These are phyloP conservation scores for Umimayanthus chanpuru DNA, from an alignment of 92 coral and sea anemone genomes.

Conservation along the genomic window DNA sequence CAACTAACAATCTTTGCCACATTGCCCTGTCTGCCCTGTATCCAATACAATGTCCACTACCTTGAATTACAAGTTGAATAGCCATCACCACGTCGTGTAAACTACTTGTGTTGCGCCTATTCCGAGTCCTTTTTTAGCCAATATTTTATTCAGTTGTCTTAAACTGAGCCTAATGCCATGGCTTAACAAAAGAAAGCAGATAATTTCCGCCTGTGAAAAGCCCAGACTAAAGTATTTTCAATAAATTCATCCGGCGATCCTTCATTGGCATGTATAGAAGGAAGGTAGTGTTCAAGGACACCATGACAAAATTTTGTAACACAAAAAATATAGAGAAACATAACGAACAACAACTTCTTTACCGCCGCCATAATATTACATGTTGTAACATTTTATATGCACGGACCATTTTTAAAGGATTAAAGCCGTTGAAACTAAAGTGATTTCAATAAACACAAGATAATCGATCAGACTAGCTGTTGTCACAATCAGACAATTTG, in stretches of 20 bases:
- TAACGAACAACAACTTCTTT: not conserved
- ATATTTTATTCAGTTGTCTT: constrained; percentile 31
- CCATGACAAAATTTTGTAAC: not conserved
- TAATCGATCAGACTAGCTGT: too few relatives aligned
- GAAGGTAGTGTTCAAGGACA: constrained; percentile 21
- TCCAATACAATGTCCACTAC: constrained; percentile 56
- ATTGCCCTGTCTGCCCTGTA: constrained; percentile 46
- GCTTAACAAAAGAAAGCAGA: constrained; percentile 29
- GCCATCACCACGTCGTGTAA: constrained; percentile 26
- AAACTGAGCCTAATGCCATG: constrained; percentile 43
- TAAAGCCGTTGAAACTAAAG: too few relatives aligned
- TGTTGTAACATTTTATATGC: too few relatives aligned
- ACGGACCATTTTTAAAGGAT: too few relatives aligned
- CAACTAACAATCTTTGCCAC: constrained; percentile 45
- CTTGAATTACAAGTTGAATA: constrained; percentile 38
- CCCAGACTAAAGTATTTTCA: constrained; percentile 32
- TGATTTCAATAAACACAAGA: too few relatives aligned
- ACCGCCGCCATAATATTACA: constrained; percentile 4
- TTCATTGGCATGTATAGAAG: not conserved
- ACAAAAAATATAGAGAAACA: not conserved
- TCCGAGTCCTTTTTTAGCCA: constrained; percentile 23
- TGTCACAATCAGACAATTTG: too few relatives aligned
- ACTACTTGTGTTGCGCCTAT: constrained; percentile 16
- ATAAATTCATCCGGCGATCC: constrained; percentile 22
- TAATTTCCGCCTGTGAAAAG: constrained; percentile 33